A percentile compares a stretch with the other conserved stretches of the same genome.
Conservation (phyloP, 2,888 invertebrate species). For the Tenthredo livida region DNA sequence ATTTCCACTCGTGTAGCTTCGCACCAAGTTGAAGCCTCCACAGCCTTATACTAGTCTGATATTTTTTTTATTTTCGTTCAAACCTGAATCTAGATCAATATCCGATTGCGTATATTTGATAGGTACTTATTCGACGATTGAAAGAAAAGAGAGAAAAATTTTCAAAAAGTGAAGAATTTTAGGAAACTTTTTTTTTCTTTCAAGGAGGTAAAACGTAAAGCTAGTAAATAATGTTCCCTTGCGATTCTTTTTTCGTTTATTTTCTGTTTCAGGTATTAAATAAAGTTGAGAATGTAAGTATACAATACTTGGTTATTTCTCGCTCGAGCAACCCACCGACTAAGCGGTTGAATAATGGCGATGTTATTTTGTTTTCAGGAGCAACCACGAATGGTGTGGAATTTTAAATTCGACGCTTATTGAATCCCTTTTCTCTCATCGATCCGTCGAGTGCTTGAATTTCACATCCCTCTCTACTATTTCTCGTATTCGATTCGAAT, state of each 20-base stretch:
- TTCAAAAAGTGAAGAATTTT: background rate
- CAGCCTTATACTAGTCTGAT: background rate
- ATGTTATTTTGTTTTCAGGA: constrained; percentile 32
- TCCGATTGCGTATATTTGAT: background rate
- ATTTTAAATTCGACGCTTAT: constrained; percentile 36
- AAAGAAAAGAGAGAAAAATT: background rate
- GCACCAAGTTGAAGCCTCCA: background rate
- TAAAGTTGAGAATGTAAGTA: constrained; percentile 16
- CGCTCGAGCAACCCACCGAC: background rate
- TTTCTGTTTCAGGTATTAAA: background rate
- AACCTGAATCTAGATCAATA: background rate
- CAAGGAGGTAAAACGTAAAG: background rate
- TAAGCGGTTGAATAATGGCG: constrained; percentile 33
- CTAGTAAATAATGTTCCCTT: background rate
- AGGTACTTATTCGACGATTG: background rate
- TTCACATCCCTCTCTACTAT: background rate
- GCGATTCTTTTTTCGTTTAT: background rate
- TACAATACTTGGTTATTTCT: constrained; percentile 25
- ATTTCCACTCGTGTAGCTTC: background rate
- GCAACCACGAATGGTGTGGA: constrained; percentile 25
- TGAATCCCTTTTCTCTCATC: constrained; percentile 40
- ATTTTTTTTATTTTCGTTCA: background rate
- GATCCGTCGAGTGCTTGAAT: constrained; percentile 17
- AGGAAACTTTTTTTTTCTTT: background rate
- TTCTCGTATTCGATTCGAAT: background rate